Base-by-base conservation (phyloP, 2,888 invertebrate genomes). In the Diarsia mendica region DNA sequence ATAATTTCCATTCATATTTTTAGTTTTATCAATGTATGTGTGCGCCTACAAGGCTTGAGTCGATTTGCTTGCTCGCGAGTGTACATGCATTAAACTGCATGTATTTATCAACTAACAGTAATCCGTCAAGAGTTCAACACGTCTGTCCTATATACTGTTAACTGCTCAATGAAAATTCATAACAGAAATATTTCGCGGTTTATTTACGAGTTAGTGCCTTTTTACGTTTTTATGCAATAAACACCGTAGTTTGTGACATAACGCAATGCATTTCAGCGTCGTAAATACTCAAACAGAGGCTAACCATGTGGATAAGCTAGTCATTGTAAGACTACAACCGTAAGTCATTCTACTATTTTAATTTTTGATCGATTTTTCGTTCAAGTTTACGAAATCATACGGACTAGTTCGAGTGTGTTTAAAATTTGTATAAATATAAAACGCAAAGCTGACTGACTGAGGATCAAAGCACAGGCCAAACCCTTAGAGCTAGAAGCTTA, bases 381-480 rank as follows among this genome's bases (percentile, higher is more conserved):
- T 89, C 72, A 81, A 83, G 85, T 90, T 90, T 89, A 90, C 87
- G 89, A 90, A 87, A 87, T 88, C 81, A 83, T 85, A 88, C 82
- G 90, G 87, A 89, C 88, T 87, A 85, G 77, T 84, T 88, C 83
- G 28, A 28, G 28, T 28, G 28, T 28, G 28, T 28, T 28, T 28
- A 28, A 28, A 28, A 28, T 28, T 2, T 28, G 28, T 28, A 28
- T 28, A 28, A 28, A 28, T 28, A 28, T 28, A 28, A 28, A n/a
- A n/a, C n/a, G n/a, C n/a, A n/a, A n/a, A n/a, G n/a, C n/a, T n/a
- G n/a, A n/a, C n/a, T n/a, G n/a, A n/a, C n/a, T n/a, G n/a, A n/a
- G n/a, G n/a, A n/a, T n/a, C n/a, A n/a, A n/a, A n/a, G n/a, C n/a
- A n/a, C n/a, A n/a, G n/a, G n/a, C n/a, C n/a, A n/a, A n/a, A n/a